Evolutionary conservation across 2,797 vertebrate genomes (phyloP).

Genomic region (Bovichtus diacanthus): DNA sequence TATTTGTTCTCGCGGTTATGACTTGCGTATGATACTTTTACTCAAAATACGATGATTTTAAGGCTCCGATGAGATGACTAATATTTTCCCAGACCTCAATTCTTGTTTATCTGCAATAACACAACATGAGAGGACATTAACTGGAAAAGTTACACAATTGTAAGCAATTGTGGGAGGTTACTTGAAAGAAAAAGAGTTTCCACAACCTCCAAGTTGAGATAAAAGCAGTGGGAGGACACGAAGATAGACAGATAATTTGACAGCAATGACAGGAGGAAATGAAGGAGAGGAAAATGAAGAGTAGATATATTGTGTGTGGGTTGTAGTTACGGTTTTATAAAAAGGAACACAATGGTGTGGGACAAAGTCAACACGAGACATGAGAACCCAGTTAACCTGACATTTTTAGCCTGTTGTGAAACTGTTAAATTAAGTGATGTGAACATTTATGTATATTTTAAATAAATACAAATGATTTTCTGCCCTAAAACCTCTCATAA

Average conservation of each 20-base stretch:
- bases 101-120: not conserved
- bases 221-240: conserved; percentile 14
- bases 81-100: too few species aligned
- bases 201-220: conserved; percentile 3
- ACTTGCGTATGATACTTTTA: too few species aligned
- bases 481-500: too few species aligned
- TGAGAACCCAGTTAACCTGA: not conserved
- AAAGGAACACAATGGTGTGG: conserved; percentile 5
- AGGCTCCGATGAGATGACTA: too few species aligned
- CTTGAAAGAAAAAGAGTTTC: not conserved
- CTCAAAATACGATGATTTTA: too few species aligned
- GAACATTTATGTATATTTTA: conserved; percentile 8
- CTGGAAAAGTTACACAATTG: not conserved
- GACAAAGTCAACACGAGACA: too few species aligned
- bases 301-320: conserved; percentile 20
- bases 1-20: too few species aligned
- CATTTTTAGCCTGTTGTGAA: not conserved
- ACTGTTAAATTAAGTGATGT: not conserved
- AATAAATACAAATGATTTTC: not conserved
- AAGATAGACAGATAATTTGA: not conserved
- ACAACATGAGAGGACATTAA: not conserved
- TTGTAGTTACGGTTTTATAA: conserved; percentile 1
- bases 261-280: conserved; percentile 12
- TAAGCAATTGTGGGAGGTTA: not conserved
- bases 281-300: conserved; percentile 20